phyloP scores from a whole-genome alignment of 1,140 invertebrate genomes.

The Drosophila tristis region DNA sequence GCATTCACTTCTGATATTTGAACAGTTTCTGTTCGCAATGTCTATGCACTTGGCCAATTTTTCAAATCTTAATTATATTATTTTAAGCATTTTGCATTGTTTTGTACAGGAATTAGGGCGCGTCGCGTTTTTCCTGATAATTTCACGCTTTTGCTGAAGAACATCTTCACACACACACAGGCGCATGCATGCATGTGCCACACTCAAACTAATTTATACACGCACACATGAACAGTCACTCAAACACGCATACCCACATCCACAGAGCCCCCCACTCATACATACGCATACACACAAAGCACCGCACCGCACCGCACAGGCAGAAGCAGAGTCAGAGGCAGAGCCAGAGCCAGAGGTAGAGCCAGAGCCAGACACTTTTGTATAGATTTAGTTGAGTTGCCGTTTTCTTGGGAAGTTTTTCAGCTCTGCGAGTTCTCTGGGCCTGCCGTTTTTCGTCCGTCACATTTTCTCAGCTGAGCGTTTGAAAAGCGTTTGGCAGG shows the following conservation, averaged over 20 bases:
- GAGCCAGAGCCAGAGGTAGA: too few relatives aligned
- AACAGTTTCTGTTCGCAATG: too few relatives aligned
- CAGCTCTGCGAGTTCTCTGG: constrained; percentile 42
- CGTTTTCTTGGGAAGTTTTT: constrained; percentile 50
- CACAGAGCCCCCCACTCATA: constrained; percentile 16
- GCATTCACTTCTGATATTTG: too few relatives aligned
- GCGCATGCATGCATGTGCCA: constrained; percentile 3
- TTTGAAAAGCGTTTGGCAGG: constrained; percentile 73
- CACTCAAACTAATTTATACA: constrained; percentile 54
- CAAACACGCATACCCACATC: constrained; percentile 13
- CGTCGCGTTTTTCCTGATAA: constrained; percentile 44
- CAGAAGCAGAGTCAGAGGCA: constrained; percentile 5
- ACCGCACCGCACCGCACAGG: not conserved
- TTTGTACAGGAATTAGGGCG: constrained; percentile 43
- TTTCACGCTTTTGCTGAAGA: constrained; percentile 39
- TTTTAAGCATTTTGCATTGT: constrained; percentile 2
- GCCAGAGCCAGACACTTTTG: constrained; percentile 42
- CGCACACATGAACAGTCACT: constrained; percentile 33
- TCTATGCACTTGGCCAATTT: not conserved
- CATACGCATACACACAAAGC: constrained; percentile 13
- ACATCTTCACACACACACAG: constrained; percentile 31
- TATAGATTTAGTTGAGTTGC: constrained; percentile 59
- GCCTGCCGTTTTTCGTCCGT: constrained; percentile 66
- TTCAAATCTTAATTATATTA: not conserved
- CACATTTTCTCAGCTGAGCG: constrained; percentile 78